Base-by-base conservation (phyloP, 2,888 invertebrate genomes). In the Drosophila subquinaria region DNA sequence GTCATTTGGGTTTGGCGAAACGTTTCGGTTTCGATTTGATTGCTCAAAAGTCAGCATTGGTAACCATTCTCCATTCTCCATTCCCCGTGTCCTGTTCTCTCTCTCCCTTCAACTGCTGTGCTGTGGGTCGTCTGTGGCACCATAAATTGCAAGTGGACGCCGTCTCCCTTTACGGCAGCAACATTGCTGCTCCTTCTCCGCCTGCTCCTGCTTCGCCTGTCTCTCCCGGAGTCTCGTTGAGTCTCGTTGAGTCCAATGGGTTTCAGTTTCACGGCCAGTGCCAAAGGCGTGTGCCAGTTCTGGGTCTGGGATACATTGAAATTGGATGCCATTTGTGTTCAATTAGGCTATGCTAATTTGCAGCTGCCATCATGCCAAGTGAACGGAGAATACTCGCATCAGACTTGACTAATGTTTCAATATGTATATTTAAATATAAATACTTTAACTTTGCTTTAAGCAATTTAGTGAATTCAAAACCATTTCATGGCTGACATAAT, bases 301-400 rank as follows among this genome's bases (percentile, higher is more conserved):
- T 20, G 52, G 53, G 20, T 42, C 70, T 78, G 72, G 87, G 63
- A 57, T 48, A 59, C 51, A 65, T 45, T 65, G 64, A 89, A 88
- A 88, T 88, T 75, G 90, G 90, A 88, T 72, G 90, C 90, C 87
- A 82, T 89, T 90, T 89, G 90, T 82, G 87, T 88, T 88, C 90
- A 88, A 88, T 88, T 88, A 88, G 90, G 86, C 80, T 74, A 78
- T 87, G 78, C 90, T 89, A 88, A 88, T 88, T 88, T 88, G 87
- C 69, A 73, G 71, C 73, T 78, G 79, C 70, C 56, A 67, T 43
- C 56, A 67, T 43, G 63, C 55, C 56, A 47, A 52, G 48, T 38
- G 27, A 27, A 6, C 27, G 43, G 45, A 52, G 36, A 10, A 48
- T 30, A 30, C 8, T 36, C 36, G 13, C 13, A n/a, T 15, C 30